A percentile compares a stretch with the other conserved stretches of the same genome.
Conservation (phyloP, 2,113 vertebrate genomes). For the Conger conger region DNA sequence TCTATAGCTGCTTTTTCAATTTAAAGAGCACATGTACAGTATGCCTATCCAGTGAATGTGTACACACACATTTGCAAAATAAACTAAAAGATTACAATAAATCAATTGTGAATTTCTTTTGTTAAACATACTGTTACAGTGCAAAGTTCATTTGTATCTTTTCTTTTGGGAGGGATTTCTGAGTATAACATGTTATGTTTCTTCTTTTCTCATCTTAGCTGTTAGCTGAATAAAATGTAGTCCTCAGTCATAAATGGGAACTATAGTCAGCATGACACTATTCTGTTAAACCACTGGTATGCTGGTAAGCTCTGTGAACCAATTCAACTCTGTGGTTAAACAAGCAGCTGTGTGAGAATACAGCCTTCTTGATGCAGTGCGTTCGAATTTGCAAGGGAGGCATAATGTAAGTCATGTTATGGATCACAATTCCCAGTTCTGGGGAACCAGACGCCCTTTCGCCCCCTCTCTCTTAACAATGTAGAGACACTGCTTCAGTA, state of each 20-base stretch:
- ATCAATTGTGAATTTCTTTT: background rate
- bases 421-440: constrained; percentile 37
- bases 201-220: background rate
- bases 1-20: too few relatives aligned
- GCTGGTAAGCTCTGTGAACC: background rate
- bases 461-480: constrained; percentile 22
- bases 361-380: background rate
- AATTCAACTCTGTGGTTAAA: background rate
- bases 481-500: constrained; percentile 15
- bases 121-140: background rate
- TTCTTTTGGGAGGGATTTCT: background rate
- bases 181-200: background rate
- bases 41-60: background rate
- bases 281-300: background rate
- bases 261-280: background rate
- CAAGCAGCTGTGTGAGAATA: background rate
- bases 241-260: background rate
- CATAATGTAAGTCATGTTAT: constrained; percentile 12
- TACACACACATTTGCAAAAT: background rate
- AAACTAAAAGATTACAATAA: background rate
- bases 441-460: constrained; percentile 16
- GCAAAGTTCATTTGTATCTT: background rate
- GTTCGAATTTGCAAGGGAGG: constrained; percentile 17
- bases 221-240: background rate
- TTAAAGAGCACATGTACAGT: background rate